Percentiles rank a stretch among this genome's conserved stretches.
These are phyloP conservation scores for Sebastes trivittatus DNA, from an alignment of 2,797 vertebrate genomes.

Conservation along the genomic window DNA sequence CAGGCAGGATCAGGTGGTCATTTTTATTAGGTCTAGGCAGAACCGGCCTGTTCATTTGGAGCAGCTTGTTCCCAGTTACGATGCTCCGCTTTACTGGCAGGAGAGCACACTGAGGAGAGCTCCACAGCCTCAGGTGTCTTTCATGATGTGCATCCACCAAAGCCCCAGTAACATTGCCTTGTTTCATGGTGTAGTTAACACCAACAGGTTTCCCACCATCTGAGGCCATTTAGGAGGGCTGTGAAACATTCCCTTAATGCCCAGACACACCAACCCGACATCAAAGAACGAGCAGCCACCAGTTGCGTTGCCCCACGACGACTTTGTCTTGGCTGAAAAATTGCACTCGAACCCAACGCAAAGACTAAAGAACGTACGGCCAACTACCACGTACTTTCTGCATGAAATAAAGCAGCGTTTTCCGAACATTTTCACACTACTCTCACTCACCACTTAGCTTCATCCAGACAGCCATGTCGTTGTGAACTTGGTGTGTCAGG, in stretches of 20 bases:
- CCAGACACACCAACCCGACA: neutral
- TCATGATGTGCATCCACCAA: slow-evolving; percentile 41
- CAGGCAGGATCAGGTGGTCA: slow-evolving; percentile 41
- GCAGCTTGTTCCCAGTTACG: slow-evolving; percentile 56
- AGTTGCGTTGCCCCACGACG: too few species aligned
- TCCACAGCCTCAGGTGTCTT: slow-evolving; percentile 47
- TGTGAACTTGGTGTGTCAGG: too few species aligned
- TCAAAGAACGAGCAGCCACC: too few species aligned
- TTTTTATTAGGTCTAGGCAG: slow-evolving; percentile 52
- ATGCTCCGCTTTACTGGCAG: slow-evolving; percentile 35
- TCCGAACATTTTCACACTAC: too few species aligned
- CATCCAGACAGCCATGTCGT: too few species aligned
- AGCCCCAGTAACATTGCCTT: slow-evolving; percentile 44
- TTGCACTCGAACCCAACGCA: too few species aligned
- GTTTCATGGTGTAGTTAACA: slow-evolving; percentile 61
- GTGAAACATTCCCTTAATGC: slow-evolving; percentile 13
- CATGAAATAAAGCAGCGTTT: too few species aligned
- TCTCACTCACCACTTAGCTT: too few species aligned
- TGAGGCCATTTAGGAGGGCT: slow-evolving; percentile 49
- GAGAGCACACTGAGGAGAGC: slow-evolving; percentile 12
- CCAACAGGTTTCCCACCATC: slow-evolving; percentile 58
- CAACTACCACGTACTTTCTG: too few species aligned
- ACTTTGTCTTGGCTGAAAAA: too few species aligned
- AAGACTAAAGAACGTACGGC: too few species aligned
- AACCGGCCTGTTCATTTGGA: slow-evolving; percentile 58